Evolutionary conservation across 1,140 invertebrate species (phyloP).

Genomic region (Acarapis woodi): DNA sequence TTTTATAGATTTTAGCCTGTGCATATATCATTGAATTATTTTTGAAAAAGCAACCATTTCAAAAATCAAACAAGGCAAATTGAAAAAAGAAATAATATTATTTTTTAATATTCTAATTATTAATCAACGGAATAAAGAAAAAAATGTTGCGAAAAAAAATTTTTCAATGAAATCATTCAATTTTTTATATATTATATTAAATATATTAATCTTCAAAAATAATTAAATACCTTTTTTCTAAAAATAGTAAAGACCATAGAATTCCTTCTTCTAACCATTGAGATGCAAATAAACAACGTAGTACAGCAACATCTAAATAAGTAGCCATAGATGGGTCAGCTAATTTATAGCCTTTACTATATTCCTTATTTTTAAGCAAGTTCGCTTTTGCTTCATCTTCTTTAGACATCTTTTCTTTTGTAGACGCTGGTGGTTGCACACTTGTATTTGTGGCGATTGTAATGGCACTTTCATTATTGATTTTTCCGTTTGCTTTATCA

Average conservation of each 20-base stretch:
- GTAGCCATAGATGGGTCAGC: conserved; percentile 32
- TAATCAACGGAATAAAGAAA: too few relatives aligned
- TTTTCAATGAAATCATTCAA: conserved; percentile 1
- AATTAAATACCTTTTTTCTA: conserved; percentile 40
- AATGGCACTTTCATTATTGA: not conserved
- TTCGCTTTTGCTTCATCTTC: not conserved
- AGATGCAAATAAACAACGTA: conserved; percentile 79
- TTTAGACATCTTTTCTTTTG: not conserved
- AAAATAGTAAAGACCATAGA: conserved; percentile 81
- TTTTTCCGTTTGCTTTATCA: not conserved
- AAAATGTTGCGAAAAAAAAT: conserved; percentile 6
- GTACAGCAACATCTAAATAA: conserved; percentile 75
- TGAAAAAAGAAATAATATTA: too few relatives aligned
- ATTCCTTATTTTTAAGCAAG: not conserved
- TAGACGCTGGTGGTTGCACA: not conserved
- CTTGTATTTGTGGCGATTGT: not conserved
- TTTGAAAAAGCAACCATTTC: too few relatives aligned
- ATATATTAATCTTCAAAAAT: not conserved
- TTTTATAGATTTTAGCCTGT: too few relatives aligned
- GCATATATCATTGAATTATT: too few relatives aligned
- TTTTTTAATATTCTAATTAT: too few relatives aligned
- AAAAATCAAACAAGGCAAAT: too few relatives aligned
- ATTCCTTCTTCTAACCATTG: conserved; percentile 95
- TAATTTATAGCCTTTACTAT: not conserved
- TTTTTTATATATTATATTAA: not conserved